Conservation (phyloP, 2,797 vertebrate genomes). For the Protonibea diacanthus region DNA sequence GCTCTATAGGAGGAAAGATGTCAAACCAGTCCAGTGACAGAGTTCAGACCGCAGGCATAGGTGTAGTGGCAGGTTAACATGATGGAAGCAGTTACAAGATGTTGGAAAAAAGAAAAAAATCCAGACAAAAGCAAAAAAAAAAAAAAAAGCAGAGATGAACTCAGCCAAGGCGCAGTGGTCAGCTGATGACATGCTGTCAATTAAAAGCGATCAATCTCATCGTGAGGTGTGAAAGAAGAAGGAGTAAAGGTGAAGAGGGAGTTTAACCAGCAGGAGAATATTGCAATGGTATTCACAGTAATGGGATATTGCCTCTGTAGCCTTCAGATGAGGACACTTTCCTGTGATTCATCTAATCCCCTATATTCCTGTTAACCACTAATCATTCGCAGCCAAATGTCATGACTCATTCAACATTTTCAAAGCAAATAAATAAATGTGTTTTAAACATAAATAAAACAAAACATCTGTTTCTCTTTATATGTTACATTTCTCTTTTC, state of each 20-base stretch:
- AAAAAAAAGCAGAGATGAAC: conserved; percentile 57
- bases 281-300: conserved; percentile 43
- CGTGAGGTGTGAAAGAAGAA: conserved; percentile 56
- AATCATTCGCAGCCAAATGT: neutral
- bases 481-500: neutral
- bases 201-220: conserved; percentile 74
- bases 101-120: conserved; percentile 30
- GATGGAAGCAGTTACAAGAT: conserved; percentile 46
- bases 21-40: conserved; percentile 46
- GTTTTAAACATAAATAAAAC: conserved; percentile 2
- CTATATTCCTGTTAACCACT: conserved; percentile 8
- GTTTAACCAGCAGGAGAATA: conserved; percentile 50
- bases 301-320: conserved; percentile 42
- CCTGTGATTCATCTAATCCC: conserved; percentile 37
- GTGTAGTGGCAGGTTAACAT: conserved; percentile 41
- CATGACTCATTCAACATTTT: too few species aligned
- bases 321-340: conserved; percentile 43
- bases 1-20: conserved; percentile 40
- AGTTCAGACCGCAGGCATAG: conserved; percentile 41
- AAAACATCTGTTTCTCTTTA: neutral
- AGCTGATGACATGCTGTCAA: conserved; percentile 77
- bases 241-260: conserved; percentile 43
- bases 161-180: conserved; percentile 69
- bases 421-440: too few species aligned
- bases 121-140: conserved; percentile 24